A percentile compares a stretch with the other conserved stretches of the same genome.
phyloP scores from a whole-genome alignment of 1,140 invertebrate species.

The Nylanderia fulva region DNA sequence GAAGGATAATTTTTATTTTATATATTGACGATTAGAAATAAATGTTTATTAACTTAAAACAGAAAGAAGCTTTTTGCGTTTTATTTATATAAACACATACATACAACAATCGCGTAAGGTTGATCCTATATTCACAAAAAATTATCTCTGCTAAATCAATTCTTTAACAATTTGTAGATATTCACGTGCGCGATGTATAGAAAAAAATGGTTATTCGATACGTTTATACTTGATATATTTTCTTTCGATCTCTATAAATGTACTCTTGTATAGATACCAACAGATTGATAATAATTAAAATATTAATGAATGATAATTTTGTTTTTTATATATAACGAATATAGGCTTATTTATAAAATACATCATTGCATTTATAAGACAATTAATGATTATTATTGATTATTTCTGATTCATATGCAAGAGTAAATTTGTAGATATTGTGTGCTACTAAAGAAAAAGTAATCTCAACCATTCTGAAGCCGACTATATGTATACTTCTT shows the following conservation, averaged over 20 bases:
- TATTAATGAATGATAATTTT: neutral
- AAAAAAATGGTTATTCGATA: too few species aligned
- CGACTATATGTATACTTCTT: slow-evolving; percentile 24
- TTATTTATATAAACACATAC: too few species aligned
- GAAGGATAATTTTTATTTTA: too few species aligned
- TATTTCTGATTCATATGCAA: neutral
- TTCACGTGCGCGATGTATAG: too few species aligned
- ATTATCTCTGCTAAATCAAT: neutral
- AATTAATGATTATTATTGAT: neutral
- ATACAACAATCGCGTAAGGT: too few species aligned
- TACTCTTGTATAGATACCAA: neutral
- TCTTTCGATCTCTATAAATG: neutral
- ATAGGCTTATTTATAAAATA: neutral
- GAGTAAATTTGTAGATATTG: neutral
- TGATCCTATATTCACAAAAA: neutral
- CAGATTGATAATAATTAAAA: neutral
- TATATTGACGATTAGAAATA: too few species aligned
- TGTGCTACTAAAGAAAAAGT: neutral
- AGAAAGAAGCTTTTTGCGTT: too few species aligned
- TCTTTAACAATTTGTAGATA: neutral
- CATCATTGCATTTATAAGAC: neutral
- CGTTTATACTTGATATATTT: neutral
- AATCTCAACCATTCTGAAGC: slow-evolving; percentile 9
- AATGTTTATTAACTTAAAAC: too few species aligned
- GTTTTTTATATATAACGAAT: too few species aligned